phyloP scores from a whole-genome alignment of 2,888 invertebrate species.

The Dione juno region DNA sequence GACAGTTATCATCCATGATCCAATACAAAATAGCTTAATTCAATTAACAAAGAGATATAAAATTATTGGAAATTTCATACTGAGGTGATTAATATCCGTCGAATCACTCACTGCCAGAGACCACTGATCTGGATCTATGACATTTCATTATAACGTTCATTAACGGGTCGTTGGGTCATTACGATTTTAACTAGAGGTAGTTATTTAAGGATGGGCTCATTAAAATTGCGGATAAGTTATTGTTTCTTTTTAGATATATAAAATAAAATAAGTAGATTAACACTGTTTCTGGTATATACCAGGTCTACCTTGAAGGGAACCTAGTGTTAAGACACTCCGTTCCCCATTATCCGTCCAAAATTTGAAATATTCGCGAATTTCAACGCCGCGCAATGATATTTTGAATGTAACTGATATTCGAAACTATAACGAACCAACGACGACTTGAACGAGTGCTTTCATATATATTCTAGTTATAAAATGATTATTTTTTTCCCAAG shows the following conservation, averaged over 20 bases:
- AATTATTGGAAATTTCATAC: constrained; percentile 27
- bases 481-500: too few relatives aligned
- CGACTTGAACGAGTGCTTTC: too few relatives aligned
- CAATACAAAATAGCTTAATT: constrained; percentile 20
- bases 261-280: too few relatives aligned
- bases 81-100: constrained; percentile 31
- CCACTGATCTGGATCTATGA: constrained; percentile 28
- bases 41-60: constrained; percentile 21
- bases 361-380: not conserved
- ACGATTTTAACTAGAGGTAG: constrained; percentile 4
- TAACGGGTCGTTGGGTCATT: constrained; percentile 14
- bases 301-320: too few relatives aligned
- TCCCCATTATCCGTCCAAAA: not conserved
- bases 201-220: not conserved
- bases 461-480: too few relatives aligned
- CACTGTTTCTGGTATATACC: too few relatives aligned
- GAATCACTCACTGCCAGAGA: constrained; percentile 24
- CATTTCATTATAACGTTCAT: constrained; percentile 27
- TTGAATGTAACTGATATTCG: too few relatives aligned
- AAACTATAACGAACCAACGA: too few relatives aligned
- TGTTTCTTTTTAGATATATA: not conserved
- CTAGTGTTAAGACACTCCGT: not conserved
- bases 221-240: not conserved
- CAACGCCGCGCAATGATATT: not conserved
- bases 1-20: not conserved